Evolutionary conservation across 2,888 invertebrate species (phyloP), one percentile per base, ranked within the genome.

Genomic region (Barypeithes pellucidus): DNA sequence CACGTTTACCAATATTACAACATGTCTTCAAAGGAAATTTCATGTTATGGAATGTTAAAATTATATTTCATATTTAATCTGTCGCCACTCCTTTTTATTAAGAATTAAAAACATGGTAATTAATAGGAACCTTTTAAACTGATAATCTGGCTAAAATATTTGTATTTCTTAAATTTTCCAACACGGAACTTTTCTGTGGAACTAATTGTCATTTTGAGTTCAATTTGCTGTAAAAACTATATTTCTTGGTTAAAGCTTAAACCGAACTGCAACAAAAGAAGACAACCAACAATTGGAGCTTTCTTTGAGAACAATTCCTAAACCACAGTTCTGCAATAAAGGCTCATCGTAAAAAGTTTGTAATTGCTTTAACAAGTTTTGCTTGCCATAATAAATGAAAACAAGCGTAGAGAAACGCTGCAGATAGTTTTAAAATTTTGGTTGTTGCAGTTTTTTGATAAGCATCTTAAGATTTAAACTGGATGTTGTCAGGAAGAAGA

Each of bases 361-460:
- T 61, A 61, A 61, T 61, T 61, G 43, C n/a, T 43, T 61, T 45
- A 61, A n/a, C 8, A 61, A 61, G 61, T 61, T 61, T 60, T 61
- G 22, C 24, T 61, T 43, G 20, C 3, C 47, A 11, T 20, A 47
- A 47, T 47, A 47, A 47, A 47, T 18, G 18, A 0, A 11, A 20
- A 47, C 47, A 18, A 47, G 47, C 47, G 47, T 20, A 47, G 11
- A 18, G 8, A 18, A 45, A 45, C 14, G 18, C 45, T 16, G 18
- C 18, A 45, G 18, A 18, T n/a, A n/a, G n/a, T n/a, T n/a, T n/a
- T n/a, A 45, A 16, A 43, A 12, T 45, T 45, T 47, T 47, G 1
- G 45, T 18, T 45, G 39, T 16, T 3, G 47, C 20, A 3, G 18
- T 47, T 11, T 8, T 7, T 18, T 47, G 2, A 47, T 20, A 47